Conservation (phyloP, 2,888 invertebrate genomes). For the Caenorhabditis drosophilae region DNA sequence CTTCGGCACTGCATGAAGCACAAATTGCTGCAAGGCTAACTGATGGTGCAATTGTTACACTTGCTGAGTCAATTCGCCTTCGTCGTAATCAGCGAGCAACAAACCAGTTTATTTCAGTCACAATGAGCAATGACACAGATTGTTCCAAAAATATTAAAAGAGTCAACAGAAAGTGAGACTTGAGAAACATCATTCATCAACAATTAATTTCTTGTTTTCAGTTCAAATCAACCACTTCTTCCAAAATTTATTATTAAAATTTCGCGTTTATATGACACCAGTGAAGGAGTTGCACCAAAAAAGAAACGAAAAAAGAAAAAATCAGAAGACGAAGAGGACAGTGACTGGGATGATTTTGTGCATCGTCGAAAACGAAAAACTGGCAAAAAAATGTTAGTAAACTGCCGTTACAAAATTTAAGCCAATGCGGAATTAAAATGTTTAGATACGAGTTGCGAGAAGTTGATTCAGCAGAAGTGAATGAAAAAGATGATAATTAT, state of each 20-base stretch:
- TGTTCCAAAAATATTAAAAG: conserved; percentile 30
- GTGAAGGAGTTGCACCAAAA: conserved; percentile 1
- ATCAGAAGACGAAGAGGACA: conserved; percentile 39
- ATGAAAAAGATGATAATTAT: conserved; percentile 36
- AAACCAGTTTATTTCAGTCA: conserved; percentile 25
- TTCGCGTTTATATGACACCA: not conserved
- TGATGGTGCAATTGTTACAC: conserved; percentile 31
- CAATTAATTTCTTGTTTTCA: not conserved
- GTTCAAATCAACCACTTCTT: conserved; percentile 12
- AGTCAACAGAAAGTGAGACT: conserved; percentile 2
- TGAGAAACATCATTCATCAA: not conserved
- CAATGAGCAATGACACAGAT: conserved; percentile 17
- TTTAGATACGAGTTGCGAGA: too few species aligned
- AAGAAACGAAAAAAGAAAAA: conserved; percentile 17
- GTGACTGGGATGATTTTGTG: conserved; percentile 28
- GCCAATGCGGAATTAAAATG: too few species aligned
- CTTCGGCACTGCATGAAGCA: conserved; percentile 21
- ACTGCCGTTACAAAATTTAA: too few species aligned
- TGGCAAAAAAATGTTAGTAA: conserved; percentile 28
- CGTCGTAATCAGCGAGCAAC: conserved; percentile 20
- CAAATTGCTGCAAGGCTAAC: conserved; percentile 6
- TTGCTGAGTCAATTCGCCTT: conserved; percentile 35
- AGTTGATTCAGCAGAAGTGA: conserved; percentile 19
- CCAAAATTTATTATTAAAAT: conserved; percentile 44
- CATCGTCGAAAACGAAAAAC: conserved; percentile 33